phyloP scores from a whole-genome alignment of 1,140 invertebrate species.

The Leucophenga varia region DNA sequence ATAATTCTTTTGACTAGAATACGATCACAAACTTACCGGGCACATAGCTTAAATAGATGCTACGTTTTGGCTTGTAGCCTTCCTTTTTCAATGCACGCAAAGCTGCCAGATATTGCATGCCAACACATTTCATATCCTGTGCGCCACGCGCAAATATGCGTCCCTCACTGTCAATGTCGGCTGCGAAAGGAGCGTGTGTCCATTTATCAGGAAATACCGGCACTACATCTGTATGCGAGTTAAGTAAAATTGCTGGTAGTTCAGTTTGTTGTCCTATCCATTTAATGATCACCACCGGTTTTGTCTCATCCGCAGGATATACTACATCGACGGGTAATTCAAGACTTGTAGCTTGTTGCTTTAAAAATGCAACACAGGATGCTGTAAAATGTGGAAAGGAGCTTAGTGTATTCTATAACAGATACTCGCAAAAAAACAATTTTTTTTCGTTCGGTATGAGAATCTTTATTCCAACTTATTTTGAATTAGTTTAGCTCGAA shows the following conservation, averaged over 20 bases:
- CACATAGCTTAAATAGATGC: constrained; percentile 74
- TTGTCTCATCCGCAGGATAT: constrained; percentile 51
- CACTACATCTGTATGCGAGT: constrained; percentile 85
- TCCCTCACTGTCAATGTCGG: constrained; percentile 69
- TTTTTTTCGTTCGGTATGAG: too few relatives aligned
- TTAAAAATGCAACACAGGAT: constrained; percentile 64
- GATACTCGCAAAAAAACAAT: not conserved
- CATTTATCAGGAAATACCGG: constrained; percentile 68
- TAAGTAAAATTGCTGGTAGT: constrained; percentile 68
- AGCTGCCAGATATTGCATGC: constrained; percentile 64
- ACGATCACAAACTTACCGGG: constrained; percentile 70
- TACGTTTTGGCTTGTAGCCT: constrained; percentile 62
- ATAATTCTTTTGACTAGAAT: not conserved
- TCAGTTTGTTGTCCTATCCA: constrained; percentile 67
- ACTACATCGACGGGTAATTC: constrained; percentile 63
- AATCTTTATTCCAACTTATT: too few relatives aligned
- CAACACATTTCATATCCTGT: constrained; percentile 60
- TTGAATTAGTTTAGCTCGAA: too few relatives aligned
- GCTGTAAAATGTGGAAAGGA: constrained; percentile 67
- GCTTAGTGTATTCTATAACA: not conserved
- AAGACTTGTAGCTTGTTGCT: constrained; percentile 65
- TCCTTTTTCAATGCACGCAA: constrained; percentile 64
- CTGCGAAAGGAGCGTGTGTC: constrained; percentile 68
- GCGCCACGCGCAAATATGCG: constrained; percentile 76
- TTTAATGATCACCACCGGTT: constrained; percentile 71